phyloP scores from a whole-genome alignment of 2,888 invertebrate genomes.

The Tipula vernalis region DNA sequence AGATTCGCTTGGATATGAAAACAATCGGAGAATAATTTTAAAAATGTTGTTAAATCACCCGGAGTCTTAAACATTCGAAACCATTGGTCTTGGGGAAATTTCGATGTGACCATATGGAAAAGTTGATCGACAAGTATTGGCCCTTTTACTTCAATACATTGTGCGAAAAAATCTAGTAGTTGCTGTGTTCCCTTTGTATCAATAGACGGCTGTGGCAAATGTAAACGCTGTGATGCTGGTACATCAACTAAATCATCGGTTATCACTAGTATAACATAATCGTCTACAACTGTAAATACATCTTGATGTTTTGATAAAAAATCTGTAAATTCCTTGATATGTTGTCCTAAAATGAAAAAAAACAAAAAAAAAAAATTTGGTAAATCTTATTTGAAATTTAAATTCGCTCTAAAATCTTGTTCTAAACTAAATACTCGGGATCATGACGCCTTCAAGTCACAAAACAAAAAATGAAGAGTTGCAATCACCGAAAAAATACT shows the following conservation, averaged over 20 bases:
- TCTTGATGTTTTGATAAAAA: conserved; percentile 76
- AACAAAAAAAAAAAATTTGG: background rate
- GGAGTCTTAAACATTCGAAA: conserved; percentile 82
- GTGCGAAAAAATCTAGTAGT: conserved; percentile 67
- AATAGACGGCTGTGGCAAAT: conserved; percentile 61
- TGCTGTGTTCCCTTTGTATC: conserved; percentile 75
- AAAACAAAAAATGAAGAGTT: no score
- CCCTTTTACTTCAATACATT: conserved; percentile 68
- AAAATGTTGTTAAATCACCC: conserved; percentile 77
- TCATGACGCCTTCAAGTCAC: no score
- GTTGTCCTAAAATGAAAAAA: conserved; percentile 46
- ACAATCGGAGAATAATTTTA: conserved; percentile 86
- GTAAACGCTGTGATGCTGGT: conserved; percentile 51
- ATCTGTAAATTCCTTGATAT: conserved; percentile 86
- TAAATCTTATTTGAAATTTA: no score
- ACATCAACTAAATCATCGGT: conserved; percentile 54
- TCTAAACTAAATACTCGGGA: no score
- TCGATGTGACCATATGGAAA: conserved; percentile 65
- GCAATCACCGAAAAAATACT: no score
- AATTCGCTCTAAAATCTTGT: no score
- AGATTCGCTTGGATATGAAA: conserved; percentile 89
- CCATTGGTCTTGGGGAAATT: conserved; percentile 67
- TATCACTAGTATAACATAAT: conserved; percentile 67
- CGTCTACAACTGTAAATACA: conserved; percentile 73
- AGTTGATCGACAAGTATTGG: conserved; percentile 79